phyloP scores from a whole-genome alignment of 2,888 invertebrate genomes.

The Caenorhabditis japonica region DNA sequence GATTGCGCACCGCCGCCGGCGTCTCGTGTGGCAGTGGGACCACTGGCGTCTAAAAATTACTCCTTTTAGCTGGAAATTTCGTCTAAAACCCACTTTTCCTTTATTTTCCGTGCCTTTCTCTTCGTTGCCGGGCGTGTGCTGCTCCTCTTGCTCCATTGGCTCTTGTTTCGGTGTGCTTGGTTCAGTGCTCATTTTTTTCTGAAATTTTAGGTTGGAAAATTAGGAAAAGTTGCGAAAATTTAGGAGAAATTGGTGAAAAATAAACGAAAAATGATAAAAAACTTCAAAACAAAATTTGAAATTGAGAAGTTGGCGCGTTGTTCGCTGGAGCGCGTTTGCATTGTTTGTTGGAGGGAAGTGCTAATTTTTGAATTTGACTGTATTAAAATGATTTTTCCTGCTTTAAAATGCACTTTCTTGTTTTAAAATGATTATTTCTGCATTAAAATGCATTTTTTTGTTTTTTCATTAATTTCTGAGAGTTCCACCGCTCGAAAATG shows the following conservation, averaged over 20 bases:
- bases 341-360: background rate
- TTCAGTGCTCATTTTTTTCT: constrained; percentile 25
- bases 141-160: constrained; percentile 4
- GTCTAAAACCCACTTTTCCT: constrained; percentile 23
- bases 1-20: constrained; percentile 61
- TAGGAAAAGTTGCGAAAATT: background rate
- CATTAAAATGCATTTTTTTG: too few relatives aligned
- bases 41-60: constrained; percentile 40
- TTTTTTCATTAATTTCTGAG: too few relatives aligned
- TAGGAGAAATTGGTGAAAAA: background rate
- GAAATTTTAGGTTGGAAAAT: background rate
- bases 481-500: too few relatives aligned
- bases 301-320: background rate
- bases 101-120: constrained; percentile 24
- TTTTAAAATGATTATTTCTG: too few relatives aligned
- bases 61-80: background rate
- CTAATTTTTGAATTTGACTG: too few relatives aligned
- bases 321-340: constrained; percentile 16
- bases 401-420: too few relatives aligned
- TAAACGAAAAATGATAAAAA: constrained; percentile 4
- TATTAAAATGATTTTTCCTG: too few relatives aligned
- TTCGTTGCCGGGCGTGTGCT: constrained; percentile 18
- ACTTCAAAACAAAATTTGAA: background rate
- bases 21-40: constrained; percentile 55
- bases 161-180: constrained; percentile 37